Conservation (phyloP, 2,797 vertebrate genomes). For the Pangasius sanitwongsei region DNA sequence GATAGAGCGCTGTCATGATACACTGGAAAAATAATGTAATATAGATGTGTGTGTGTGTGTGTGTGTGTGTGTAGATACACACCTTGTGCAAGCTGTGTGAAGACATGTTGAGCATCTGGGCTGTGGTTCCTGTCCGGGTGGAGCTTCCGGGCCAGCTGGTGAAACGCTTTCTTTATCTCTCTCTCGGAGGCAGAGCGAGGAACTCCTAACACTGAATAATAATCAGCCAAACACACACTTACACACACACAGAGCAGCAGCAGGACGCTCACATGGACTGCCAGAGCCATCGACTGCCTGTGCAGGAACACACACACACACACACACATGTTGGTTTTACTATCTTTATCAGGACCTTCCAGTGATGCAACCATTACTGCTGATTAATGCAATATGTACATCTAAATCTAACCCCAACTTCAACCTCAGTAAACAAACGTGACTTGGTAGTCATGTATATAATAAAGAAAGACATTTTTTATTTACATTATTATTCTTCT, state of each 20-base stretch:
- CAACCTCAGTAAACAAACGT: too few species aligned
- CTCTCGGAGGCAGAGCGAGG: slow-evolving; percentile 34
- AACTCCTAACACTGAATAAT: slow-evolving; percentile 55
- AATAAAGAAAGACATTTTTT: too few species aligned
- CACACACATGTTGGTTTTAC: not conserved
- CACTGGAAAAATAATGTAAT: not conserved
- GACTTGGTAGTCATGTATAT: not conserved
- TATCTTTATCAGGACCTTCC: not conserved
- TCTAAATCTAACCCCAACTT: too few species aligned
- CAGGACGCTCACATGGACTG: not conserved
- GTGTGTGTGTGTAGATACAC: not conserved
- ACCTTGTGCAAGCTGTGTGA: slow-evolving; percentile 53
- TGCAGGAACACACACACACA: not conserved
- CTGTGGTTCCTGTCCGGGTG: slow-evolving; percentile 54
- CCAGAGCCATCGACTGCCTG: slow-evolving; percentile 29
- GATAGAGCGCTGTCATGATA: not conserved
- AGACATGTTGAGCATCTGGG: slow-evolving; percentile 46
- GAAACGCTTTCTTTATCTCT: slow-evolving; percentile 55
- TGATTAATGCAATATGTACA: too few species aligned
- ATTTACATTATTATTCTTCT: too few species aligned
- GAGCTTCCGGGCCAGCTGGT: slow-evolving; percentile 45
- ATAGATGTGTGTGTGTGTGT: not conserved
- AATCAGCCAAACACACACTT: slow-evolving; percentile 31
- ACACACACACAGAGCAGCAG: slow-evolving; percentile 33
- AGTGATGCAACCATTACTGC: not conserved